Evolutionary conservation across 64 coral and sea anemone genomes (phyloP).

Genomic region (Platygyra sinensis): DNA sequence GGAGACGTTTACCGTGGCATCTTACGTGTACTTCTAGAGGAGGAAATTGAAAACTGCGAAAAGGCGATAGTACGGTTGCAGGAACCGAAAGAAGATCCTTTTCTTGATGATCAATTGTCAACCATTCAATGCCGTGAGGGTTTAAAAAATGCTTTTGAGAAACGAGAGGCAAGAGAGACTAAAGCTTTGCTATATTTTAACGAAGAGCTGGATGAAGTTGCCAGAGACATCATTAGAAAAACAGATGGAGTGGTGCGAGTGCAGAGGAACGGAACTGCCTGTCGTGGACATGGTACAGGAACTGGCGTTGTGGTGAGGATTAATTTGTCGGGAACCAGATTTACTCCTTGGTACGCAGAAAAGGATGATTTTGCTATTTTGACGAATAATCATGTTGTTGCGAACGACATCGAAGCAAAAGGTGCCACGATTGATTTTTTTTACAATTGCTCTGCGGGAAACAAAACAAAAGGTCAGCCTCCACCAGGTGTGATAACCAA

Average conservation of each 20-base stretch:
- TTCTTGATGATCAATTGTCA: no score
- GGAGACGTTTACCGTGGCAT: neutral
- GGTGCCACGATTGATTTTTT: conserved; percentile 18
- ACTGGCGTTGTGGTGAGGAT: conserved; percentile 14
- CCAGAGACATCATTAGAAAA: conserved; percentile 16
- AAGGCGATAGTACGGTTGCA: no score
- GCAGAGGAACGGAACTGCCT: conserved; percentile 9
- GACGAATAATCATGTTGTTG: conserved; percentile 33
- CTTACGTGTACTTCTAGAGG: neutral
- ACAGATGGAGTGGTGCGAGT: conserved; percentile 29
- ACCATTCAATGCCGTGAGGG: no score
- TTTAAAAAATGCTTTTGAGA: neutral
- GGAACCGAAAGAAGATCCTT: no score
- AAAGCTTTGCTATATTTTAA: neutral
- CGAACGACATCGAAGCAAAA: conserved; percentile 3
- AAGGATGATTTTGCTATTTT: conserved; percentile 22
- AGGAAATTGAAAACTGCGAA: no score
- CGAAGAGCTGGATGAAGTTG: neutral
- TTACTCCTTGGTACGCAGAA: neutral
- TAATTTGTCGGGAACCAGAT: neutral
- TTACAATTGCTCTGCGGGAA: conserved; percentile 4
- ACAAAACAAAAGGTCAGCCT: neutral
- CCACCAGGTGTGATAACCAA: conserved; percentile 12
- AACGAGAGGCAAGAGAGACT: conserved; percentile 10
- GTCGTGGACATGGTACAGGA: conserved; percentile 24